These are phyloP conservation scores for Cryptotermes secundus DNA, from an alignment of 1,140 invertebrate genomes.

Conservation along the genomic window DNA sequence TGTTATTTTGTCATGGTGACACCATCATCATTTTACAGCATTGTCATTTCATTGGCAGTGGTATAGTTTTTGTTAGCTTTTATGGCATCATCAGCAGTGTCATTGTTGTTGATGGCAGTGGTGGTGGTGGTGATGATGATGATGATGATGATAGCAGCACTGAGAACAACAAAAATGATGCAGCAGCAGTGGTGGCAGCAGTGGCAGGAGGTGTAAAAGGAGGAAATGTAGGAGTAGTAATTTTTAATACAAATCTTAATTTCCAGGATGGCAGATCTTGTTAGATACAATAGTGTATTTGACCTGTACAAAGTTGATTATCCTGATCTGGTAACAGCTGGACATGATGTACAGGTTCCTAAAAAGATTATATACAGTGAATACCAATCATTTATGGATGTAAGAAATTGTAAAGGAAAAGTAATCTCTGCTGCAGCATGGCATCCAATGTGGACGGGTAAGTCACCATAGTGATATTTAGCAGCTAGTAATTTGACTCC, in stretches of 20 bases:
- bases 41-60: too few species aligned
- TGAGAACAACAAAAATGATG: too few species aligned
- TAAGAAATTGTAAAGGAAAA: constrained; percentile 57
- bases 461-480: not conserved
- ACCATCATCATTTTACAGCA: too few species aligned
- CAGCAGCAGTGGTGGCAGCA: too few species aligned
- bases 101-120: too few species aligned
- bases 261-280: constrained; percentile 34
- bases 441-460: constrained; percentile 62
- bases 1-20: too few species aligned
- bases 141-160: too few species aligned
- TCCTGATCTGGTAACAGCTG: constrained; percentile 49
- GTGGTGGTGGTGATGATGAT: too few species aligned
- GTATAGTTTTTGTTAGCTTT: too few species aligned
- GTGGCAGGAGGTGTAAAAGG: too few species aligned
- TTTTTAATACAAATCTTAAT: not conserved
- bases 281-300: constrained; percentile 47
- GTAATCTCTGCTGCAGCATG: constrained; percentile 65
- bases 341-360: constrained; percentile 45
- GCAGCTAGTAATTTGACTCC: too few species aligned
- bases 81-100: too few species aligned
- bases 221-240: not conserved
- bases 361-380: constrained; percentile 53
- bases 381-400: constrained; percentile 61
- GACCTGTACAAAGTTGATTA: constrained; percentile 68